Percentiles rank a stretch among this genome's conserved stretches.
Evolutionary conservation across 2,888 invertebrate species (phyloP).

Genomic region (Pseudolycoriella hygida): DNA sequence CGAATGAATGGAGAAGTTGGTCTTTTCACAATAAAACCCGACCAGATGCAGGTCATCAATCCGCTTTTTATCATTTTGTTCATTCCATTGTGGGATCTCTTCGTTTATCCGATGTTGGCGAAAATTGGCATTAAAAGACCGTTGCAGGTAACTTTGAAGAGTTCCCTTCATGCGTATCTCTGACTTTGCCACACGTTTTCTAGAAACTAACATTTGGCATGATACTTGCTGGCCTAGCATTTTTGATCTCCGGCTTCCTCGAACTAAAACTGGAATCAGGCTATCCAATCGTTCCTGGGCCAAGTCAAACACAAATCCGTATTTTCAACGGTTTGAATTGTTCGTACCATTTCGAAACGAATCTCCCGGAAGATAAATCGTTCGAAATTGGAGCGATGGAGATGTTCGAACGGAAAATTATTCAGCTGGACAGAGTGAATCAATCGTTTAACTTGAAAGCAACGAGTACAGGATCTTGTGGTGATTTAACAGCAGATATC

Average conservation of each 20-base stretch:
- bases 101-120: constrained; percentile 23
- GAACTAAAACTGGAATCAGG: constrained; percentile 54
- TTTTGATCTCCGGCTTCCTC: constrained; percentile 66
- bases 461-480: constrained; percentile 12
- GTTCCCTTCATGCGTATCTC: constrained; percentile 69
- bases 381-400: constrained; percentile 23
- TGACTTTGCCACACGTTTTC: too few relatives aligned
- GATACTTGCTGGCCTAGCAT: constrained; percentile 63
- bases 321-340: constrained; percentile 50
- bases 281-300: constrained; percentile 40
- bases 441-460: constrained; percentile 26
- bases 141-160: constrained; percentile 36
- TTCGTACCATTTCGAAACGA: constrained; percentile 11
- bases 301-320: constrained; percentile 44
- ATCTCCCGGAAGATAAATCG: constrained; percentile 12
- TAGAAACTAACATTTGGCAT: constrained; percentile 47
- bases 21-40: constrained; percentile 55
- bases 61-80: constrained; percentile 68
- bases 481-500: constrained; percentile 14
- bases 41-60: constrained; percentile 92
- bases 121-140: constrained; percentile 20
- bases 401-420: constrained; percentile 30
- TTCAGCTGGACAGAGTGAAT: constrained; percentile 18
- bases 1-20: constrained; percentile 64
- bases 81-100: constrained; percentile 68